phyloP scores from a whole-genome alignment of 2,888 invertebrate species.

The Portevinia maculata region DNA sequence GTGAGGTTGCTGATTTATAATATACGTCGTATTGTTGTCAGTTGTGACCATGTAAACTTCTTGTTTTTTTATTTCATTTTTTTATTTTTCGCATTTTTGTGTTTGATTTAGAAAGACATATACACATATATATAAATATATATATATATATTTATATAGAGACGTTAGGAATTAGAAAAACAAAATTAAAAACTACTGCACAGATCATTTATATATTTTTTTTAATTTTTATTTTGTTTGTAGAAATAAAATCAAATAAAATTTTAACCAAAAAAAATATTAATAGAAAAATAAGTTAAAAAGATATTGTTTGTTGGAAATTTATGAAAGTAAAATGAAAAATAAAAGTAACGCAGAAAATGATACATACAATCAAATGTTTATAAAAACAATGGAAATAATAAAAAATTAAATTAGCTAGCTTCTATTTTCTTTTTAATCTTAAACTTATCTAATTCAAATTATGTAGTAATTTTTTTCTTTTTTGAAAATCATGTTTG shows the following conservation, averaged over 20 bases:
- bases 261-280: constrained; percentile 21
- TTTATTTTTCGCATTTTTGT: constrained; percentile 3
- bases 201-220: constrained; percentile 74
- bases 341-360: constrained; percentile 42
- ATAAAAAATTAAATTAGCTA: constrained; percentile 40
- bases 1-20: constrained; percentile 55
- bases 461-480: not conserved
- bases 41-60: constrained; percentile 72
- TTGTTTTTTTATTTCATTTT: constrained; percentile 29
- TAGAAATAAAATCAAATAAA: constrained; percentile 51
- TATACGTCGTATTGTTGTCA: constrained; percentile 66
- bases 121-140: constrained; percentile 28
- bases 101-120: constrained; percentile 62
- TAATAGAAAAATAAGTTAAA: constrained; percentile 6
- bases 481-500: constrained; percentile 2
- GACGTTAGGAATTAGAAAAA: constrained; percentile 61
- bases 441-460: constrained; percentile 15
- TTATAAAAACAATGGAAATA: constrained; percentile 41
- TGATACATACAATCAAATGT: too few species aligned
- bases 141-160: constrained; percentile 11
- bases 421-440: constrained; percentile 44
- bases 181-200: constrained; percentile 62
- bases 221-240: constrained; percentile 73
- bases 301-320: constrained; percentile 21
- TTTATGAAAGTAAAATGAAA: constrained; percentile 23